Evolutionary conservation across 2,113 vertebrate species (phyloP).

Genomic region (Girardinichthys multiradiatus): DNA sequence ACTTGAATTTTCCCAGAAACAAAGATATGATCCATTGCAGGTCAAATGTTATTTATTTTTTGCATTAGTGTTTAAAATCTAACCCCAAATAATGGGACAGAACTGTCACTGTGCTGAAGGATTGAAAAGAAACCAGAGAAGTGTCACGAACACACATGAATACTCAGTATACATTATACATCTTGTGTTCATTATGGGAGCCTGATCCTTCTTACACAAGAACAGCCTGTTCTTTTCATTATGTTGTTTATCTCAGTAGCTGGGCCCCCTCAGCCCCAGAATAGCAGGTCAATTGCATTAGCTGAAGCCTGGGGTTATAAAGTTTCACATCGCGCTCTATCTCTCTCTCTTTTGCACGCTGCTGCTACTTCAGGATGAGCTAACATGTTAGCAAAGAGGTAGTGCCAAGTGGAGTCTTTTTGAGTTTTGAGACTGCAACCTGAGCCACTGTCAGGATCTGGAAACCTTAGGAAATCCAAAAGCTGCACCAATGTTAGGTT

Average conservation of each 20-base stretch:
- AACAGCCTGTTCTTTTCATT: constrained; percentile 79
- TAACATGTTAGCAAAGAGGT: constrained; percentile 46
- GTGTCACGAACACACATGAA: constrained; percentile 16
- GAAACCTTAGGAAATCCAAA: neutral
- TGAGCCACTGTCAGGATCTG: neutral
- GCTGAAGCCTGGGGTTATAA: constrained; percentile 71
- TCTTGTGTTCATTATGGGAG: constrained; percentile 41
- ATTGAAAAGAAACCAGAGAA: neutral
- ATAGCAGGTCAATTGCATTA: constrained; percentile 79
- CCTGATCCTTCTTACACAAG: constrained; percentile 61
- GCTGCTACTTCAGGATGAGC: constrained; percentile 31
- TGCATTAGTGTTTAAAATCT: constrained; percentile 1
- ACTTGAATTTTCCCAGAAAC: neutral
- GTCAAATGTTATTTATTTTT: neutral
- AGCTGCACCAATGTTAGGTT: no score
- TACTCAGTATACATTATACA: constrained; percentile 33
- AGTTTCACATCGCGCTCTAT: constrained; percentile 60
- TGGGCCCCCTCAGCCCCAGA: constrained; percentile 69
- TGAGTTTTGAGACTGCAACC: neutral
- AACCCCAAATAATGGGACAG: neutral
- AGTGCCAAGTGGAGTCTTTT: constrained; percentile 2
- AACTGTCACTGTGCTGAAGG: constrained; percentile 1
- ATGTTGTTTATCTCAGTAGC: constrained; percentile 77
- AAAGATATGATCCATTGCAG: accelerated
- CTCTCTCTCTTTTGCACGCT: constrained; percentile 15